Evolutionary conservation across 2,888 invertebrate genomes (phyloP).

Genomic region (Meteorus colon): DNA sequence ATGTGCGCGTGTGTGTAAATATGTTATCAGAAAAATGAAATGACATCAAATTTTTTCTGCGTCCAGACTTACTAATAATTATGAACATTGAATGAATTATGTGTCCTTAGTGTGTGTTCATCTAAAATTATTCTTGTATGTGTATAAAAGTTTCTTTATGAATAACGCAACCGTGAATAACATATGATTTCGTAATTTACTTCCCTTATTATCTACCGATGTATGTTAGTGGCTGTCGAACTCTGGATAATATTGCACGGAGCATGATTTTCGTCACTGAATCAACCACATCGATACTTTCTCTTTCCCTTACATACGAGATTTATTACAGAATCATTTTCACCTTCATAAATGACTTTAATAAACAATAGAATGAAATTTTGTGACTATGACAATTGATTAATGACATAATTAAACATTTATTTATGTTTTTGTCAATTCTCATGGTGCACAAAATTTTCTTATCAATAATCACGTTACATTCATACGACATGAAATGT

Average conservation of each 20-base stretch:
- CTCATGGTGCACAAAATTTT: too few species aligned
- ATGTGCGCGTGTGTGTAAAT: too few species aligned
- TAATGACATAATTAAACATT: too few species aligned
- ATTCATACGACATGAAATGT: too few species aligned
- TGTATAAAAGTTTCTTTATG: slow-evolving; percentile 41
- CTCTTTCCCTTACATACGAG: not conserved
- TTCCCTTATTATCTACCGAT: not conserved
- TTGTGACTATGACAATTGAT: too few species aligned
- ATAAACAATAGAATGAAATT: not conserved
- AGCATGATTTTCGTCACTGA: slow-evolving; percentile 39
- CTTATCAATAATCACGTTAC: too few species aligned
- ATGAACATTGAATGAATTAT: not conserved
- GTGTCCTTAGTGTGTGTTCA: not conserved
- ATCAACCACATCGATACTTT: not conserved
- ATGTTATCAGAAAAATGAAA: not conserved
- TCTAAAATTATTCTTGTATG: slow-evolving; percentile 29
- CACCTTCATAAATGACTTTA: not conserved
- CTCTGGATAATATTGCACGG: slow-evolving; percentile 39
- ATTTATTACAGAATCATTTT: not conserved
- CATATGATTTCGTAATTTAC: slow-evolving; percentile 44
- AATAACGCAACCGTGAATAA: slow-evolving; percentile 50
- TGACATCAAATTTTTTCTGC: slow-evolving; percentile 5
- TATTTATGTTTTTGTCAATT: too few species aligned
- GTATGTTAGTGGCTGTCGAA: slow-evolving; percentile 32
- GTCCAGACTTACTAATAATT: not conserved